Evolutionary conservation across 2,888 invertebrate genomes (phyloP), one percentile per base, ranked within the genome.

Genomic region (Rambutsinella grinnellia): DNA sequence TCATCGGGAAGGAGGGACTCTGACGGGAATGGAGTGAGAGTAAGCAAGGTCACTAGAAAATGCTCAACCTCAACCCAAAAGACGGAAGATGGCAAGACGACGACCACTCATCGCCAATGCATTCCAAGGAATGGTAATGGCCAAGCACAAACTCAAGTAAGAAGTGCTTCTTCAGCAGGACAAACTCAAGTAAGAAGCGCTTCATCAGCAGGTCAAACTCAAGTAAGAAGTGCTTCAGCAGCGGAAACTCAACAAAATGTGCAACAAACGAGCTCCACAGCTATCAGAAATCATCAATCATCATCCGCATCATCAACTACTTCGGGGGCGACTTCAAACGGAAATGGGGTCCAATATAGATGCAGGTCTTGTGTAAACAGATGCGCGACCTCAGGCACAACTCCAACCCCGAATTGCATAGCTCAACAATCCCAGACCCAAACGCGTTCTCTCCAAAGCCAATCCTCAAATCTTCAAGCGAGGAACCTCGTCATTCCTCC

Each of bases 401-500:
- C 36, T 36, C 5, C 36, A 8, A 36, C 6, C 36, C 36, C n/a
- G n/a, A n/a, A n/a, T n/a, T n/a, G n/a, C n/a, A n/a, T n/a, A n/a
- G n/a, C n/a, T n/a, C 19, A 79, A 80, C 13, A 80, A 60, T 54
- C 80, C 79, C 62, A 75, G 84, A 21, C 63, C 78, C 27, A 82
- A 82, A 10, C 28, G 84, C 44, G 84, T 84, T 0, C 81, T 82
- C 5, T 78, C 77, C 5, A 84, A n/a, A n/a, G n/a, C n/a, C n/a
- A n/a, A n/a, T n/a, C n/a, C n/a, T n/a, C 74, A 51, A 60, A 78
- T 66, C 49, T 24, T 63, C 63, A 58, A 61, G 71, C 66, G 36
- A 66, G 81, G 36, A 66, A 67, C 8, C 75, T 81, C 49, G 79
- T 80, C 21, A 81, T 82, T 47, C 82, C 83, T 46, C 84, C 84